phyloP scores from a whole-genome alignment of 2,888 invertebrate species.

The Dryadula phaetusa region DNA sequence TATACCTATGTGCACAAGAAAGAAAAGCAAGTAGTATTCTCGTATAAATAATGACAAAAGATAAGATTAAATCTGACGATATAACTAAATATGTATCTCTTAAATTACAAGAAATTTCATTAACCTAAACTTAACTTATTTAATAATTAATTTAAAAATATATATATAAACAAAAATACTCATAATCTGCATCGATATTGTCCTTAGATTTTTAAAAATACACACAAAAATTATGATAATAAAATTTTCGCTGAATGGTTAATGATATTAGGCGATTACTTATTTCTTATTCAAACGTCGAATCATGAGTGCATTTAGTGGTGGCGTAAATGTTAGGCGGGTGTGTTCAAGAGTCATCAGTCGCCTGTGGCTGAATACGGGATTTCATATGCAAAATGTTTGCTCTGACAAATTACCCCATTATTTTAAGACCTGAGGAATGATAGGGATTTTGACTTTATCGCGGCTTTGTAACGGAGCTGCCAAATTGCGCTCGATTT shows the following conservation, averaged over 20 bases:
- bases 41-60: no score
- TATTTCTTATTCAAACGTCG: conserved; percentile 22
- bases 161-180: no score
- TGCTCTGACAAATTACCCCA: conserved; percentile 74
- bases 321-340: conserved; percentile 37
- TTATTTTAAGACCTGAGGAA: conserved; percentile 74
- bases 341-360: conserved; percentile 55
- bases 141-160: no score
- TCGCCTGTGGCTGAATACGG: conserved; percentile 64
- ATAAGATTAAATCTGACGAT: no score
- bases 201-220: no score
- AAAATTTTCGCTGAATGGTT: background rate
- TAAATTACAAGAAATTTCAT: no score
- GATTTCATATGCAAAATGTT: conserved; percentile 77
- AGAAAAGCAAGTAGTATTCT: no score
- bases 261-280: background rate
- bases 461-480: conserved; percentile 47
- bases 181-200: no score
- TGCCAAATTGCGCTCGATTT: conserved; percentile 45
- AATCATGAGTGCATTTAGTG: conserved; percentile 35
- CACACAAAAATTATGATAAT: background rate
- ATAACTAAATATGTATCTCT: no score
- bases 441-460: conserved; percentile 68
- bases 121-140: no score
- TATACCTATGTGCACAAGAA: no score